Evolutionary conservation across 2,797 vertebrate species (phyloP), one percentile per base, ranked within the genome.

Genomic region (Diplodus puntazzo): DNA sequence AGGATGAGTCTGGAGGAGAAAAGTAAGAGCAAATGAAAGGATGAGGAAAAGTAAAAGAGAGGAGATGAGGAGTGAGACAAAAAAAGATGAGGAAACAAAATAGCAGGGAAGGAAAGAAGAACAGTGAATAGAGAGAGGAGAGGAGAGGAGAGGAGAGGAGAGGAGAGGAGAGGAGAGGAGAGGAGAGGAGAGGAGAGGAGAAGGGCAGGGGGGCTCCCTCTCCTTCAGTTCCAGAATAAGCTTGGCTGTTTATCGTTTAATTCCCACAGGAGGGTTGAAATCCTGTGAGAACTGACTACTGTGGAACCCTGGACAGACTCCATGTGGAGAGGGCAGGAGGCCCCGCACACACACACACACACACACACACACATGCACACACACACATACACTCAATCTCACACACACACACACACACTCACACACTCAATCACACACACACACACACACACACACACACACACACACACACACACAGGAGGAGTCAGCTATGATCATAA

Each of bases 221-320:
- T 25, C 25, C 25, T 25, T 25, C 69, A 79, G 83, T 77, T 79
- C 88, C 83, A 91, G 89, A 93, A 93, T 86, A 89, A 86, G 27
- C 82, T 79, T 77, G 66, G 27, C 84, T 90, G 83, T 89, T 92
- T 91, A 91, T 93, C 79, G 46, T 82, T 70, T 18, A 68, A 86
- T 90, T 89, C 92, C 93, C 90, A 14, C 25, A 66, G 81, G 91
- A 90, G n/a, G 23, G 59, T 25, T 14, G 49, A 91, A 91, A 86
- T 69, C 83, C 86, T 89, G 84, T 92, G 94, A 93, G 94, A 95
- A 94, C 87, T 45, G 80, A 94, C 92, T 93, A 93, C 93, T 91
- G 92, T 92, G 81, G 89, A 92, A 81, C 87, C 76, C 81, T 89
- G 89, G 83, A 89, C 61, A 43, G 80, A 48, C 76, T 88, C 84